Evolutionary conservation across 2,888 invertebrate species (phyloP), one percentile per base, ranked within the genome.

Genomic region (Morinoia aosen): DNA sequence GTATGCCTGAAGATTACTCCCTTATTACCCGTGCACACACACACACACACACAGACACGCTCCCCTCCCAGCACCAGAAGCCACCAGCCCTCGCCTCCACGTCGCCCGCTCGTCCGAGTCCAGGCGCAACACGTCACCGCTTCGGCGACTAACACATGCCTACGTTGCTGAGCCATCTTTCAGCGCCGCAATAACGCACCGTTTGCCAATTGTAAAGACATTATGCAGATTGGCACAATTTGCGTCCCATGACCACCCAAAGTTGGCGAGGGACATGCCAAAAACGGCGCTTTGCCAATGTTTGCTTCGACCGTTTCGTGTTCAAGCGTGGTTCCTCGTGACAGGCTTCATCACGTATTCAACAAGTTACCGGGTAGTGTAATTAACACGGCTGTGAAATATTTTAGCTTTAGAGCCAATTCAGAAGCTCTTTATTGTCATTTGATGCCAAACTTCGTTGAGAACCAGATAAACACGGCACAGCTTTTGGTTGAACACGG

Each of bases 151-250:
- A 76, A 76, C 76, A 76, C 56, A 33, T 57, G 57, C 57, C 93
- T 93, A 57, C 93, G 57, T 93, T 93, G 93, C 93, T 25, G 25
- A 33, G 93, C 93, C 93, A 93, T 93, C 93, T 93, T 93, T 93
- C 93, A 93, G 93, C 93, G 25, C 19, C 12, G 93, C 93, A 93
- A 93, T 93, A 93, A 93, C 93, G 93, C 57, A 57, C 57, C 93
- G 93, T 93, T 57, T 93, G 93, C 93, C 93, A 93, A 93, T 93
- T 93, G 93, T 93, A 93, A 93, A 93, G 93, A 57, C 93, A 93
- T 93, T 93, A 93, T 93, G 93, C 93, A 93, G 93, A 93, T 93
- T 57, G 93, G 56, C 57, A 48, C 93, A 93, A 93, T 93, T 93
- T 93, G 57, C 93, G 93, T 57, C 93, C 93, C 93, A 93, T 93